A percentile compares a stretch with the other conserved stretches of the same genome.
Evolutionary conservation across 2,797 vertebrate species (phyloP).

Genomic region (Nannoperca obscura): DNA sequence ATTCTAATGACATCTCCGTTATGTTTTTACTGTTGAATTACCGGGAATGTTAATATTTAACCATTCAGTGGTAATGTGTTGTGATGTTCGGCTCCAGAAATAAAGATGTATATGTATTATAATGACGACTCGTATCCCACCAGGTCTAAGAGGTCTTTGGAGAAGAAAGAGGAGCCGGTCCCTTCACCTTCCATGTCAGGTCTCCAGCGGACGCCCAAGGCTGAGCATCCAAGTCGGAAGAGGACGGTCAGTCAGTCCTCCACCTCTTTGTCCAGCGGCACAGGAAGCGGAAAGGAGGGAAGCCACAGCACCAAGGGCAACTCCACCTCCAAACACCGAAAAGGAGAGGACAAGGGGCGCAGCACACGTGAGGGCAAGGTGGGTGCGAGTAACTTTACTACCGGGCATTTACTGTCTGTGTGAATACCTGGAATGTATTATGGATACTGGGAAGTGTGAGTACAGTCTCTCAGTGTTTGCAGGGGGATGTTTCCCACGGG

Average conservation of each 20-base stretch:
- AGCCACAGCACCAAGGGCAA: constrained; percentile 88
- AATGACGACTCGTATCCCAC: constrained; percentile 54
- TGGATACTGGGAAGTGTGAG: constrained; percentile 1
- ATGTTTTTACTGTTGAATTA: background rate
- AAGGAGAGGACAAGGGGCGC: constrained; percentile 92
- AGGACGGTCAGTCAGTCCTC: constrained; percentile 95
- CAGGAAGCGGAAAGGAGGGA: constrained; percentile 89
- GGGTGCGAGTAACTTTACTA: constrained; percentile 4
- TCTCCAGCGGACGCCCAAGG: constrained; percentile 91
- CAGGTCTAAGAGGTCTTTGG: constrained; percentile 90
- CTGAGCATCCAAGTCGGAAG: constrained; percentile 92
- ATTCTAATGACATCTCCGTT: background rate
- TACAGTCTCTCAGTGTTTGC: constrained; percentile 35
- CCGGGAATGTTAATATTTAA: constrained; percentile 22
- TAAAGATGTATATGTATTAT: background rate
- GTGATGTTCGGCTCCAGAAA: background rate
- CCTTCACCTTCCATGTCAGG: constrained; percentile 93
- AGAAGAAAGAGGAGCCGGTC: constrained; percentile 94
- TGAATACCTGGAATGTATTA: constrained; percentile 28
- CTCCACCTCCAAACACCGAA: constrained; percentile 91
- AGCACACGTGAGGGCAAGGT: constrained; percentile 93
- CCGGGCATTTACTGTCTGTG: background rate
- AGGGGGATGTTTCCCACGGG: background rate
- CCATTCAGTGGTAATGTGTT: constrained; percentile 13
- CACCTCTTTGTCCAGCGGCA: constrained; percentile 89